These are phyloP conservation scores for Cotesia typhae DNA, from an alignment of 1,140 invertebrate genomes.

Conservation along the genomic window DNA sequence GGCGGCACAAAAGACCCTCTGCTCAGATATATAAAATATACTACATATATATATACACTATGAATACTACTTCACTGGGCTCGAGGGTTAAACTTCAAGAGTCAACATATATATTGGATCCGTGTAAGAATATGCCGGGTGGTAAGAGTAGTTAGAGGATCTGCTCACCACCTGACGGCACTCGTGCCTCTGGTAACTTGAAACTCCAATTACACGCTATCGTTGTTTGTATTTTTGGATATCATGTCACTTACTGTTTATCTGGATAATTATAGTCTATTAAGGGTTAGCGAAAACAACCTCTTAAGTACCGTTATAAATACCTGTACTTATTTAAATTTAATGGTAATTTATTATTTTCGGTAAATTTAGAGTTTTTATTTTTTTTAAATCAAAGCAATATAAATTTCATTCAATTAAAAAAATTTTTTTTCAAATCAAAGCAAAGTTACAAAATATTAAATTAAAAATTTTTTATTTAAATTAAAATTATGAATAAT, in stretches of 20 bases:
- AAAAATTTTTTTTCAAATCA: no score
- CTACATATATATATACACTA: not conserved
- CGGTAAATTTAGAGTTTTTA: no score
- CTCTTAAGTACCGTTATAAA: no score
- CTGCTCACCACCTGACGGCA: constrained; percentile 57
- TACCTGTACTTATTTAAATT: no score
- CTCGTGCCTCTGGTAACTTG: constrained; percentile 49
- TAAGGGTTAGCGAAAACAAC: not conserved
- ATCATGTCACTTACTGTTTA: constrained; percentile 36
- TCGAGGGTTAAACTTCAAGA: constrained; percentile 21
- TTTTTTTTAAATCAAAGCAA: no score
- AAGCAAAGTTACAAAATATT: no score
- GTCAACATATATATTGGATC: not conserved
- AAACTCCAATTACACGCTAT: constrained; percentile 47
- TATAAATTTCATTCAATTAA: no score
- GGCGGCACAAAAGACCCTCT: not conserved
- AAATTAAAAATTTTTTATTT: no score
- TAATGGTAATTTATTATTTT: no score
- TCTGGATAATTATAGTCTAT: not conserved
- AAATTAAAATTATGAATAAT: no score
- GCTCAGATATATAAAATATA: no score
- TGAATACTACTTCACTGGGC: not conserved
- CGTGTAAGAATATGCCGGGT: constrained; percentile 17
- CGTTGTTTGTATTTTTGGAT: constrained; percentile 49
- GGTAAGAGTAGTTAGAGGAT: constrained; percentile 11